A percentile compares a stretch with the other conserved stretches of the same genome.
Evolutionary conservation across 2,888 invertebrate species (phyloP).

Genomic region (Zaprionus lineosus): DNA sequence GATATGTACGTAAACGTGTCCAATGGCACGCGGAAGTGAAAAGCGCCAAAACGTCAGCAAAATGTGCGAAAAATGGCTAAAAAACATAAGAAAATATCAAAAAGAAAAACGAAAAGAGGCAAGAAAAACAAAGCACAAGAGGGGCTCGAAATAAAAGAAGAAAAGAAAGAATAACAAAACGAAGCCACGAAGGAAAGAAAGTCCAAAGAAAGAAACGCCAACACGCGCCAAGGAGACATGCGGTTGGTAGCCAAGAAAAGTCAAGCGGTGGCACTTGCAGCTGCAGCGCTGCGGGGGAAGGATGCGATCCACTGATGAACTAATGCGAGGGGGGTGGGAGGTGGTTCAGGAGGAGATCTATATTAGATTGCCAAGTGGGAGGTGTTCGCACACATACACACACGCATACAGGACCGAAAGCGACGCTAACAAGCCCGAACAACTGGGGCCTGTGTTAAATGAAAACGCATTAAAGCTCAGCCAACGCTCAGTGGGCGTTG

Average conservation of each 20-base stretch:
- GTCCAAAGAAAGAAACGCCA: conserved; percentile 26
- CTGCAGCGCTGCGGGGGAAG: conserved; percentile 1
- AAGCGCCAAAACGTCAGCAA: conserved; percentile 67
- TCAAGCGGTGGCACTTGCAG: background rate
- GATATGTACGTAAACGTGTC: conserved; percentile 4
- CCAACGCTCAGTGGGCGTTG: conserved; percentile 64
- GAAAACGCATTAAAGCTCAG: conserved; percentile 75
- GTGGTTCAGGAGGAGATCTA: conserved; percentile 42
- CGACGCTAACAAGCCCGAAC: conserved; percentile 57
- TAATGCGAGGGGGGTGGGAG: conserved; percentile 22
- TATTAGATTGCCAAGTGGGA: conserved; percentile 80
- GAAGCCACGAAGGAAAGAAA: background rate
- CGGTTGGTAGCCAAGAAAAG: conserved; percentile 28
- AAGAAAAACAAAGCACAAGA: background rate
- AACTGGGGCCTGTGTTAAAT: conserved; percentile 61
- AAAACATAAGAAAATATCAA: conserved; percentile 8
- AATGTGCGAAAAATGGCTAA: conserved; percentile 63
- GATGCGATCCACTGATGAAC: too few species aligned
- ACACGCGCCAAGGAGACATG: conserved; percentile 39
- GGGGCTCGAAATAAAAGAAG: background rate
- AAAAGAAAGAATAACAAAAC: background rate
- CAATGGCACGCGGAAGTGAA: conserved; percentile 72
- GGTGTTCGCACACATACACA: conserved; percentile 65
- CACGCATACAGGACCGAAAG: conserved; percentile 6
- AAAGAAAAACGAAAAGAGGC: too few species aligned